These are phyloP conservation scores for Antheraea mylitta DNA, from an alignment of 1,140 invertebrate species.

Conservation along the genomic window DNA sequence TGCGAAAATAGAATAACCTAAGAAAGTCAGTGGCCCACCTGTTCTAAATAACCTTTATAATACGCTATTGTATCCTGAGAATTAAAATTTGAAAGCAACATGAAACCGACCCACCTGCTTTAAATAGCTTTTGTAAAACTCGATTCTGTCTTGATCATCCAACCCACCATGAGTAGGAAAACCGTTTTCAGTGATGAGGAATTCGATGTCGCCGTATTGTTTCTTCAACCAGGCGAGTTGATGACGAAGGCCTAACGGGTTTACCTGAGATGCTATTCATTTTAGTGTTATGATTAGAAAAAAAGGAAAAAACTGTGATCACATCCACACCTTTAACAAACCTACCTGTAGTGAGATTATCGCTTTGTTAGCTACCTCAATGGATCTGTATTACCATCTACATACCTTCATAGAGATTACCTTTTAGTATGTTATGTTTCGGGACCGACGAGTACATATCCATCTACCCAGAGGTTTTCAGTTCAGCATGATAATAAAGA, in stretches of 20 bases:
- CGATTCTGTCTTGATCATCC: slow-evolving; percentile 72
- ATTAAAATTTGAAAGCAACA: no score
- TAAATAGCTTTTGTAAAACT: slow-evolving; percentile 64
- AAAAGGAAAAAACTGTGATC: background rate
- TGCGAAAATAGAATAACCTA: background rate
- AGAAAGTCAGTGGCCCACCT: slow-evolving; percentile 30
- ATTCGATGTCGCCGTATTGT: slow-evolving; percentile 46
- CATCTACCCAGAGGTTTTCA: no score
- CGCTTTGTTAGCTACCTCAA: no score
- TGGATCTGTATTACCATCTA: no score
- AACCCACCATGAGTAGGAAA: slow-evolving; percentile 65
- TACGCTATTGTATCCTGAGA: slow-evolving; percentile 70
- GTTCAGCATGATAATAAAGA: no score
- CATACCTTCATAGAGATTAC: no score
- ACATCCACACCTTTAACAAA: no score
- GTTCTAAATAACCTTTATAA: slow-evolving; percentile 50
- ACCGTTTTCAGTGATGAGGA: slow-evolving; percentile 83
- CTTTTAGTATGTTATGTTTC: no score
- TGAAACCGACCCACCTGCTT: slow-evolving; percentile 48
- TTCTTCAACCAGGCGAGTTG: slow-evolving; percentile 75
- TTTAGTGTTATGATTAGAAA: background rate
- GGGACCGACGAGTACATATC: no score
- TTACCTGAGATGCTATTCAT: slow-evolving; percentile 32
- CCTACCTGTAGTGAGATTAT: no score
- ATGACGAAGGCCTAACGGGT: slow-evolving; percentile 79